phyloP scores from a whole-genome alignment of 2,797 vertebrate genomes.

The Chloroceryle amazona region DNA sequence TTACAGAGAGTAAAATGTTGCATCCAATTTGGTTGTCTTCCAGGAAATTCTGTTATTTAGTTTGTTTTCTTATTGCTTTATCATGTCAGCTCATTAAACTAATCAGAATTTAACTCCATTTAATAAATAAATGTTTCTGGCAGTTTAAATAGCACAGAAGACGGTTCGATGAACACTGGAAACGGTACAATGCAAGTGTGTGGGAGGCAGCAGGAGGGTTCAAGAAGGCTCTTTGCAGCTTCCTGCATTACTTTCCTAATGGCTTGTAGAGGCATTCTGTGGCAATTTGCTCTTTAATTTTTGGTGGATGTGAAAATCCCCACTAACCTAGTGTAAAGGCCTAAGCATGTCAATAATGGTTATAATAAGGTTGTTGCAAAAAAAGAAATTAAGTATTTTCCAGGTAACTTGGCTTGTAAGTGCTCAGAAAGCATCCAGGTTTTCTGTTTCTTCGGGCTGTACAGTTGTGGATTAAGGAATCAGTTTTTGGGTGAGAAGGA shows the following conservation, averaged over 20 bases:
- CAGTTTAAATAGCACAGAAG: not conserved
- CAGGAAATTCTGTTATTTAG: not conserved
- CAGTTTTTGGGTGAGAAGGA: constrained; percentile 37
- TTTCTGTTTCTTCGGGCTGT: constrained; percentile 31
- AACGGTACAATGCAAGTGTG: not conserved
- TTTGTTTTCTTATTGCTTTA: not conserved
- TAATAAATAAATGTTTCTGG: not conserved
- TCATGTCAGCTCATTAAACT: not conserved
- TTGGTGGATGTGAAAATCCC: not conserved
- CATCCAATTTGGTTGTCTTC: not conserved
- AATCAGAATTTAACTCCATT: not conserved
- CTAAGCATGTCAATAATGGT: not conserved
- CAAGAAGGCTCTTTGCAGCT: not conserved
- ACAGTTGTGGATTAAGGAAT: not conserved
- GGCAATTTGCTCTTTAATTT: not conserved
- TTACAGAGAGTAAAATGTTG: not conserved
- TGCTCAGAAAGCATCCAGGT: not conserved
- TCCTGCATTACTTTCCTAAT: not conserved
- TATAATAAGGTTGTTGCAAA: not conserved
- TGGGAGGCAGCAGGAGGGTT: not conserved
- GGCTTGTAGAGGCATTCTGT: not conserved
- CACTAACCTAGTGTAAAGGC: not conserved
- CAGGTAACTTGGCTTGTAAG: not conserved
- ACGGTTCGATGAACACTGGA: not conserved
- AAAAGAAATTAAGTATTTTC: not conserved